Evolutionary conservation across 2,888 invertebrate genomes (phyloP), one percentile per base, ranked within the genome.

Genomic region (Crepidodera aurea): DNA sequence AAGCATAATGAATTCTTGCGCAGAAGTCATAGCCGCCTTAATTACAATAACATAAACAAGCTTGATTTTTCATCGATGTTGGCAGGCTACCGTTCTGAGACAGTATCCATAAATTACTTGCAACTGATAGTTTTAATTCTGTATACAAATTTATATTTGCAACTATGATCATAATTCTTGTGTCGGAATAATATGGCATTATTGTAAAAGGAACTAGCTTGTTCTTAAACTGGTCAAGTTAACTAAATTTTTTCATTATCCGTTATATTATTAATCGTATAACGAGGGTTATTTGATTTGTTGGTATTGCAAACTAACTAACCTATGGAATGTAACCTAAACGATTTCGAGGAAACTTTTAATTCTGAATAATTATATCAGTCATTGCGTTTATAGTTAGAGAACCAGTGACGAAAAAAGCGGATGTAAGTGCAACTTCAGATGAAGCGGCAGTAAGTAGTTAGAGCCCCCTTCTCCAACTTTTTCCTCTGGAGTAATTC

Each of bases 1-100:
- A 60, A 63, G 59, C 53, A 67, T 67, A 61, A 65, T 60, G 53
- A 65, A 61, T 46, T 51, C 62, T 51, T 44, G 18, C 22, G 40
- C 50, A 54, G 60, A 54, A 65, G 64, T 64, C 59, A 57, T 63
- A 66, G 54, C 61, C 53, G 60, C 54, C 57, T 60, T 66, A 64
- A 68, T 68, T 68, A 68, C 62, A 68, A 66, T 62, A 66, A 68
- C 66, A 66, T 62, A 66, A 64, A 60, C 64, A 54, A 42, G 32
- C 32, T 63, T 42, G 51, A 62, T 68, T 64, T 66, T 66, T 62
- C 61, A 56, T 46, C 32, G 62, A 50, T 57, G 53, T 46, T 60
- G 58, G 42, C 61, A 51, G 61, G 67, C 65, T 67, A 67, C 67
- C 53, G 65, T 65, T 65, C 60, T 58, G 15, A 40, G 56, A 51